A percentile compares a stretch with the other conserved stretches of the same genome.
phyloP scores from a whole-genome alignment of 1,140 invertebrate genomes.

The Lutraria rhynchaena region DNA sequence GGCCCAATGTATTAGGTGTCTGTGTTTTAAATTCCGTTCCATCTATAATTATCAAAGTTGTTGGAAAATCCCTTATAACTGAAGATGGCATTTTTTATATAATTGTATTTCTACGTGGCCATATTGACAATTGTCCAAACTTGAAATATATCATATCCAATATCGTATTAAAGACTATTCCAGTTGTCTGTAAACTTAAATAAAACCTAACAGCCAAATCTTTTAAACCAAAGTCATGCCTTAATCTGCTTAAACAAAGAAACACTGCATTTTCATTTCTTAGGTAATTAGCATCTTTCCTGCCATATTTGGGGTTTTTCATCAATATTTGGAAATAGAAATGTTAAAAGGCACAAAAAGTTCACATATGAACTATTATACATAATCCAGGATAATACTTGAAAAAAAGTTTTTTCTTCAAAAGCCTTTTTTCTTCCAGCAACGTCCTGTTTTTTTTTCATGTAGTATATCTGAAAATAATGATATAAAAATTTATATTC shows the following conservation, averaged over 20 bases:
- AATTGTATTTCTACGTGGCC: no score
- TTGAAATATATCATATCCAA: conserved; percentile 60
- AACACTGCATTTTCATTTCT: conserved; percentile 54
- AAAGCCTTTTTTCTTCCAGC: background rate
- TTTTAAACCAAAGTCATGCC: no score
- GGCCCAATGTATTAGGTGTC: no score
- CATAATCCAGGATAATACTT: conserved; percentile 31
- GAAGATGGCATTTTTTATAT: no score
- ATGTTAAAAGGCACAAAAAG: background rate
- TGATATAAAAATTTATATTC: conserved; percentile 43
- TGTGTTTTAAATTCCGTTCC: no score
- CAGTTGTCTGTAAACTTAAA: conserved; percentile 49
- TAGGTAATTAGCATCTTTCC: background rate
- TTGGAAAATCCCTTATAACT: no score
- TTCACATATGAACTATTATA: conserved; percentile 22
- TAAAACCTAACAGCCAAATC: no score
- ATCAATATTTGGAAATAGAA: conserved; percentile 14
- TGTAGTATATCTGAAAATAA: conserved; percentile 5
- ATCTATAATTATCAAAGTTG: no score
- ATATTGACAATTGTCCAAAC: conserved; percentile 29
- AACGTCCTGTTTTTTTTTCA: conserved; percentile 10
- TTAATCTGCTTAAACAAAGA: no score
- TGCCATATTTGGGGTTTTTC: conserved; percentile 21
- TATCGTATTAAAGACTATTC: conserved; percentile 59
- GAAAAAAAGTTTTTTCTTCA: conserved; percentile 21